A percentile compares a stretch with the other conserved stretches of the same genome.
phyloP scores from a whole-genome alignment of 2,113 vertebrate genomes.

The Pica pica region DNA sequence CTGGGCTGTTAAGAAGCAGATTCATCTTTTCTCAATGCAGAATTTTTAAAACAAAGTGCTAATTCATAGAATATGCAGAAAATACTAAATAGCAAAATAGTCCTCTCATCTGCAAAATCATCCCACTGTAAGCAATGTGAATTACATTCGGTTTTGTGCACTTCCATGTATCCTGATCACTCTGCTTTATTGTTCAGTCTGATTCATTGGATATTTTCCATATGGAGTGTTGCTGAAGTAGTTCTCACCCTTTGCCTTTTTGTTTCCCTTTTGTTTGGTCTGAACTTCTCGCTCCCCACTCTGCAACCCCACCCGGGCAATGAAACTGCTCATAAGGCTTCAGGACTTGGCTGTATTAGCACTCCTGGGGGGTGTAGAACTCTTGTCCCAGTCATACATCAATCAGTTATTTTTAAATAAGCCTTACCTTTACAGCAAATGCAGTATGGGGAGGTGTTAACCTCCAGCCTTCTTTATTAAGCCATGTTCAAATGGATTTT shows the following conservation, averaged over 20 bases:
- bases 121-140: not conserved
- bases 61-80: not conserved
- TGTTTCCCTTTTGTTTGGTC: not conserved
- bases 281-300: not conserved
- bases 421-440: not conserved
- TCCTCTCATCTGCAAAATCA: not conserved
- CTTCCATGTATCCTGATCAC: not conserved
- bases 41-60: conserved; percentile 1
- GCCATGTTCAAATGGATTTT: not conserved
- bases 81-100: not conserved
- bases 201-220: not conserved
- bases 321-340: not conserved
- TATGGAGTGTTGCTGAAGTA: not conserved
- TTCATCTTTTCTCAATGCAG: not conserved
- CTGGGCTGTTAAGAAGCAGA: conserved; percentile 41
- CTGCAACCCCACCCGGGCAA: not conserved
- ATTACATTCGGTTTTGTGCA: not conserved
- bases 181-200: not conserved
- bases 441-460: not conserved
- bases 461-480: not conserved
- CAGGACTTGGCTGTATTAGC: not conserved
- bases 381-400: too few species aligned
- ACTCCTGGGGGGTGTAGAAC: not conserved
- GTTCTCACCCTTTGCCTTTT: not conserved
- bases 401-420: not conserved